A percentile compares a stretch with the other conserved stretches of the same genome.
These are phyloP conservation scores for Apoderus coryli DNA, from an alignment of 2,888 invertebrate species.

Conservation along the genomic window DNA sequence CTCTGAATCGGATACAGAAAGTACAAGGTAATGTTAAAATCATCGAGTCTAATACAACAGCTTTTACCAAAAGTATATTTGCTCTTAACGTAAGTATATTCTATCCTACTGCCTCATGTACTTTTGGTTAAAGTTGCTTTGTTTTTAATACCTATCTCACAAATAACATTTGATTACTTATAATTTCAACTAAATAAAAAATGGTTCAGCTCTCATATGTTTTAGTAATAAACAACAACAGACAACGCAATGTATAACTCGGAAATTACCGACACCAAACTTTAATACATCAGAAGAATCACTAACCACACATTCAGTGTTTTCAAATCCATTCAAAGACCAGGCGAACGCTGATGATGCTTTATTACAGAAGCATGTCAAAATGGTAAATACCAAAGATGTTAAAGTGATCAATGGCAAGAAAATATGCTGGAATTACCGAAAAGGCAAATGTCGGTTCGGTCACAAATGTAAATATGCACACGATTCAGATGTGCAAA, in stretches of 20 bases:
- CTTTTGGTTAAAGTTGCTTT: slow-evolving; percentile 6
- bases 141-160: slow-evolving; percentile 4
- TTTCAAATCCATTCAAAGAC: slow-evolving; percentile 73
- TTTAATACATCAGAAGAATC: slow-evolving; percentile 29
- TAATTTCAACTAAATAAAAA: slow-evolving; percentile 23
- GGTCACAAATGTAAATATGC: slow-evolving; percentile 87
- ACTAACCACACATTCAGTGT: slow-evolving; percentile 52
- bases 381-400: slow-evolving; percentile 67
- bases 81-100: no score
- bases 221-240: slow-evolving; percentile 23
- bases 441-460: slow-evolving; percentile 77
- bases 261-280: slow-evolving; percentile 48
- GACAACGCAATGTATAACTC: slow-evolving; percentile 12
- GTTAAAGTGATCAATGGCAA: slow-evolving; percentile 67
- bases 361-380: slow-evolving; percentile 70
- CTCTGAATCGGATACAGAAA: slow-evolving; percentile 12
- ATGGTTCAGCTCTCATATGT: slow-evolving; percentile 31
- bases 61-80: no score
- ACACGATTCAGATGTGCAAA: slow-evolving; percentile 74
- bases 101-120: no score
- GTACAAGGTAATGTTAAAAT: slow-evolving; percentile 11
- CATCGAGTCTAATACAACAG: no score
- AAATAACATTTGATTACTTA: slow-evolving; percentile 10
- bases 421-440: slow-evolving; percentile 86
- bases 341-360: slow-evolving; percentile 78